Base-by-base conservation (phyloP, 1,140 invertebrate species). In the Ceratina australensis region DNA sequence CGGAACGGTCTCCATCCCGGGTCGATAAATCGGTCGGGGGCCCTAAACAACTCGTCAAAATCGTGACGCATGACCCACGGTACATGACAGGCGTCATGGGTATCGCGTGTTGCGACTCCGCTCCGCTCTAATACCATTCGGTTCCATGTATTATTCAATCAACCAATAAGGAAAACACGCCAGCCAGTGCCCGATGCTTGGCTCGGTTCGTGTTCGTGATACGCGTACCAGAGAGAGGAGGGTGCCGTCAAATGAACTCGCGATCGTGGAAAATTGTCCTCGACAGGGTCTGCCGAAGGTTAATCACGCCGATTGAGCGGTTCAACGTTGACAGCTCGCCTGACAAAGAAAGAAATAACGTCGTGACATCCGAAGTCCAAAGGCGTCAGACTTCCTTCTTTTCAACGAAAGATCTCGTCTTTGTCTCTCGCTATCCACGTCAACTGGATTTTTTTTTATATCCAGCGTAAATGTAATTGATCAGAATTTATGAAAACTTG, bases 71-170 rank as follows among this genome's bases (percentile, higher is more conserved):
- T 80, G 80, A 86, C 84, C 84, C 66, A 72, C 79, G 28, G 80
- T 78, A 85, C 80, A 75, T 85, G 80, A 85, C 83, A 85, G 83
- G 78, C 84, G 83, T 85, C 83, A 82, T 85, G 80, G 83, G 75
- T 67, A 79, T 86, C 54, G 84, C 84, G 83, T 86, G 84, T 85
- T 83, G 59, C 72, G 69, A 42, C 33, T 42, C 49, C 73, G 72
- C 50, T 72, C 79, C 82, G 82, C 71, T 85, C 83, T 84, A 81
- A 85, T 85, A 85, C 78, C 65, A 84, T 84, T 84, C 83, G 79
- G 83, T 84, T 80, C 81, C 83, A 85, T 85, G 84, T 85, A 85
- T 85, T 85, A 85, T 85, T 85, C 84, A 85, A 85, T 84, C 83
- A 79, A 64, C 74, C 82, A 84, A 85, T 85, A 85, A 76, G 57